Evolutionary conservation across 92 coral and sea anemone genomes (phyloP), one percentile per base, ranked within the genome.

Genomic region (Blastomussa wellsi): DNA sequence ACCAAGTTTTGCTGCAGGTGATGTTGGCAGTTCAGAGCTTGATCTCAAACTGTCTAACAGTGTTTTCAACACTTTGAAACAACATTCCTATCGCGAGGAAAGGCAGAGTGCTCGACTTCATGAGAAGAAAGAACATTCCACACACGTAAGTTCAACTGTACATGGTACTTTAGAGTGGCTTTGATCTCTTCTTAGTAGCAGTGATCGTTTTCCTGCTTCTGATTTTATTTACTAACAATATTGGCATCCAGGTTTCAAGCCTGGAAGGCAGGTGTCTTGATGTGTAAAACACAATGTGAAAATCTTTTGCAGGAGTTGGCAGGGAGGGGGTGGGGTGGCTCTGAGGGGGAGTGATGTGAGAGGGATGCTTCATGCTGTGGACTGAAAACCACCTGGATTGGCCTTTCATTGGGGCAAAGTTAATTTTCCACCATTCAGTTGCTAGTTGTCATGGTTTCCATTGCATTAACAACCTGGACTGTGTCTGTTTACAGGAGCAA

Each of bases 51-150:
- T 97, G 1, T 93, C 99, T 26, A 97, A 97, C 90, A 89, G 90
- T 84, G 99, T 97, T 39, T 97, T 92, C 90, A 97, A 97, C 77
- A 93, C 93, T 17, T 80, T 97, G 41, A 97, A 97, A 77, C 95
- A 97, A 78, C 99, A 97, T 67, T 92, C 97, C 1, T 91, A 91
- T 78, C 92, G 91, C 26, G 98, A 94, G 78, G 99, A 94, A 69
- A 84, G 93, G 66, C 99, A 93, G 76, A 90, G 97, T 88, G 93
- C 92, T 55, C 92, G 99, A 33, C 88, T 97, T 44, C 99, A 97
- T 41, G 99, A 97, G 74, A 97, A 97, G 90, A 97, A 94, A 79
- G 99, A 97, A 60, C 98, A 97, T 84, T 93, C 99, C 57, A 97
- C 99, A 42, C 99, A 97, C 86, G 98, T 95, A 74, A 90, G 95